A percentile compares a stretch with the other conserved stretches of the same genome.
Evolutionary conservation across 1,140 invertebrate genomes (phyloP).

Genomic region (Pseudomyrmex sp.): DNA sequence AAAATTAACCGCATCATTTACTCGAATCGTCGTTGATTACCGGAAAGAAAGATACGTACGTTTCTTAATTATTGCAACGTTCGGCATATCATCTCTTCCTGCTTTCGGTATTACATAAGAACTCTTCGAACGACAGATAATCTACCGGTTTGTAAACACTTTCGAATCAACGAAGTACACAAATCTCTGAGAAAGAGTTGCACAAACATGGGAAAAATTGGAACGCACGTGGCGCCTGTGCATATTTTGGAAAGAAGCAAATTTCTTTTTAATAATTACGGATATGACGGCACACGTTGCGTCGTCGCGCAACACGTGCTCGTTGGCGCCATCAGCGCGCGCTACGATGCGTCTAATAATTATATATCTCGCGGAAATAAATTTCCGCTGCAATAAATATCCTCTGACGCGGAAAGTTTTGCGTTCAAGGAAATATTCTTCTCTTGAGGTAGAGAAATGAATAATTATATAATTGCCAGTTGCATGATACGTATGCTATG

Average conservation of each 20-base stretch:
- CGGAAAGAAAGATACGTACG: neutral
- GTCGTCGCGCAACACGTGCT: neutral
- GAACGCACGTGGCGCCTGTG: neutral
- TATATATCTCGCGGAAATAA: constrained; percentile 34
- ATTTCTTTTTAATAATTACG: too few relatives aligned
- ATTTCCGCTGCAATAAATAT: constrained; percentile 43
- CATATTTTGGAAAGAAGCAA: too few relatives aligned
- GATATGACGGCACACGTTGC: neutral
- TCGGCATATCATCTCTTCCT: constrained; percentile 56
- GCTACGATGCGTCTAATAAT: constrained; percentile 31
- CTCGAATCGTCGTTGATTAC: neutral
- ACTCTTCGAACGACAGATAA: neutral
- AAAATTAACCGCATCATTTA: too few relatives aligned
- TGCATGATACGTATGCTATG: neutral
- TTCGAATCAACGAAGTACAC: neutral
- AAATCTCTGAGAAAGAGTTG: neutral
- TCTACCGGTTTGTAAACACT: neutral
- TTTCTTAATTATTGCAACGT: constrained; percentile 44
- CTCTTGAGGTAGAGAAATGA: neutral
- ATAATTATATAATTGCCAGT: constrained; percentile 25
- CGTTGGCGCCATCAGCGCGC: constrained; percentile 1
- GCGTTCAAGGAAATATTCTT: neutral
- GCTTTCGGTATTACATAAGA: constrained; percentile 57
- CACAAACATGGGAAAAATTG: neutral
- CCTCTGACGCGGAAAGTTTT: constrained; percentile 1